A percentile compares a stretch with the other conserved stretches of the same genome.
Evolutionary conservation across 1,140 invertebrate species (phyloP).

Genomic region (Palaemon carinicauda): DNA sequence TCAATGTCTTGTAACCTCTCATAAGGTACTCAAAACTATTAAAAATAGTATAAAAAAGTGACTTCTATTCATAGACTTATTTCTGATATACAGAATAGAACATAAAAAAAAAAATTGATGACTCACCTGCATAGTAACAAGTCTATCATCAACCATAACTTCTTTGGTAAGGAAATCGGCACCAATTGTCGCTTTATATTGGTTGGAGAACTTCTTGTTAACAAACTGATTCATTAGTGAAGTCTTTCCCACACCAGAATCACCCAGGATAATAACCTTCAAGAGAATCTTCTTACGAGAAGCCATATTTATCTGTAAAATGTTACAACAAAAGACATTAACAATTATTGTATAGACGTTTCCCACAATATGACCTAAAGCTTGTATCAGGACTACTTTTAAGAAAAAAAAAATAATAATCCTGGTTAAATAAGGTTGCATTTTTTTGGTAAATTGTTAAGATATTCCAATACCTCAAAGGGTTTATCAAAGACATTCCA

Average conservation of each 20-base stretch:
- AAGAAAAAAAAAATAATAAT: neutral
- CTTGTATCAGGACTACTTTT: neutral
- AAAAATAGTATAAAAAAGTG: too few relatives aligned
- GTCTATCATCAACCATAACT: conserved; percentile 96
- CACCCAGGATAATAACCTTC: conserved; percentile 96
- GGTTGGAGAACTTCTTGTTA: conserved; percentile 99
- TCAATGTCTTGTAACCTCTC: too few relatives aligned
- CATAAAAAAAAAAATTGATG: neutral
- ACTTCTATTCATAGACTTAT: too few relatives aligned
- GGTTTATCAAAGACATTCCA: too few relatives aligned
- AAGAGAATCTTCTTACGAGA: conserved; percentile 61
- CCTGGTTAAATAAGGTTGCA: neutral
- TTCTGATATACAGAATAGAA: too few relatives aligned
- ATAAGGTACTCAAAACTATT: too few relatives aligned
- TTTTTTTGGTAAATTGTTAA: too few relatives aligned
- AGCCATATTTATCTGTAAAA: conserved; percentile 24
- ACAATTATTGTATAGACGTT: too few relatives aligned
- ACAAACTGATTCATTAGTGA: conserved; percentile 99
- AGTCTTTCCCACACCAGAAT: conserved; percentile 98
- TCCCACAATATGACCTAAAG: too few relatives aligned
- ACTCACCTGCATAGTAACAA: conserved; percentile 97
- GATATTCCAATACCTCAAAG: too few relatives aligned
- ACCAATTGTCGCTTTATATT: conserved; percentile 99
- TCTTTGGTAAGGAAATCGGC: conserved; percentile 99
- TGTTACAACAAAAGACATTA: neutral